Percentiles rank a stretch among this genome's conserved stretches.
These are phyloP conservation scores for Pomacea canaliculata DNA, from an alignment of 2,888 invertebrate genomes.

Conservation along the genomic window DNA sequence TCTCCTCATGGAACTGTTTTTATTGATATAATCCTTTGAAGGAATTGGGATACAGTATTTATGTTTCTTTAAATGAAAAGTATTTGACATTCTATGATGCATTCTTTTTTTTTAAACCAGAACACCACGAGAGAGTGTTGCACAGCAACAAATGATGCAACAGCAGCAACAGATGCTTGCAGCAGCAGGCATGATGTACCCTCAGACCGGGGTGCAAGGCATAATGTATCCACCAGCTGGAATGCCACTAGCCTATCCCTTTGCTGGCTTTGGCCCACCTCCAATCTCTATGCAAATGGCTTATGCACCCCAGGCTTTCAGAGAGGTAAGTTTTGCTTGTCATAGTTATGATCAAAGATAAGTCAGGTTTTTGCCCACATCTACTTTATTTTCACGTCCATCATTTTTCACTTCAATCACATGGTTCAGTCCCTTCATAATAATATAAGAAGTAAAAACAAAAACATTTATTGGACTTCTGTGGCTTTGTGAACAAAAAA, in stretches of 20 bases:
- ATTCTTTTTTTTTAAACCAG: background rate
- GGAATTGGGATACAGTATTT: too few species aligned
- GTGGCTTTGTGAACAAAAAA: too few species aligned
- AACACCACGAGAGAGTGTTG: background rate
- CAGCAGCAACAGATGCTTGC: constrained; percentile 16
- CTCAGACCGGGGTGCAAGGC: background rate
- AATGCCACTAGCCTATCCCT: constrained; percentile 10
- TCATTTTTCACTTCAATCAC: too few species aligned
- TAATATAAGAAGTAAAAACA: too few species aligned
- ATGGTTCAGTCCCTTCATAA: too few species aligned
- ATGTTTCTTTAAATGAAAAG: too few species aligned
- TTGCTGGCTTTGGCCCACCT: constrained; percentile 23
- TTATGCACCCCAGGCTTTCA: constrained; percentile 16
- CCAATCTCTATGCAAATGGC: constrained; percentile 29
- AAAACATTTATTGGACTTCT: too few species aligned
- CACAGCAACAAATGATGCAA: constrained; percentile 19
- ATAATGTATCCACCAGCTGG: constrained; percentile 23
- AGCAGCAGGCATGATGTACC: constrained; percentile 23
- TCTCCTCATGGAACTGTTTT: too few species aligned
- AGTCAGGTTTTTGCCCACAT: too few species aligned
- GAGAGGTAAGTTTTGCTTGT: constrained; percentile 4
- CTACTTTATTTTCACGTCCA: too few species aligned
- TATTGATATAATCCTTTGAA: too few species aligned
- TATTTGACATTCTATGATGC: background rate
- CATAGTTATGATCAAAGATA: too few species aligned